phyloP scores from a whole-genome alignment of 2,113 vertebrate species.

The Onychorhynchus coronatus region DNA sequence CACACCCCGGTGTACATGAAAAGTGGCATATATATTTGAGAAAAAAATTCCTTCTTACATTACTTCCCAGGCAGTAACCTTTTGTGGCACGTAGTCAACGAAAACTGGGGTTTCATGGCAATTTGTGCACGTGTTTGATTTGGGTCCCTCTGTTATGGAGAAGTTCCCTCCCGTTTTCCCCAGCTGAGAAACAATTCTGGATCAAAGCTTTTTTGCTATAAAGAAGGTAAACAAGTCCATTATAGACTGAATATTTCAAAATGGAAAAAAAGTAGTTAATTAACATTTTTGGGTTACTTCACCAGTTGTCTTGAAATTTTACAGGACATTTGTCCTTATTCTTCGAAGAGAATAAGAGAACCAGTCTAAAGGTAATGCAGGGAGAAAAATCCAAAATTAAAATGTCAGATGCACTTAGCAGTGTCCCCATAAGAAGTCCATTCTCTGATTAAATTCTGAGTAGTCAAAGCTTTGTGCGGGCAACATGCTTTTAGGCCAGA shows the following conservation, averaged over 20 bases:
- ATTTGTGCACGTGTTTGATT: not conserved
- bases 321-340: not conserved
- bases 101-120: not conserved
- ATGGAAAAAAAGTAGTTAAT: not conserved
- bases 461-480: not conserved
- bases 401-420: not conserved
- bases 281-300: not conserved
- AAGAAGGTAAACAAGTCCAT: not conserved
- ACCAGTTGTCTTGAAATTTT: not conserved
- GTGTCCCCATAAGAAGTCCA: not conserved
- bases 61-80: not conserved
- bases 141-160: not conserved
- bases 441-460: conserved; percentile 17
- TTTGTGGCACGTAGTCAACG: not conserved
- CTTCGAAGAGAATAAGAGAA: not conserved
- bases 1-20: not conserved
- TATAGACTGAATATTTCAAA: not conserved
- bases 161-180: not conserved
- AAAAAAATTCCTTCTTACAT: not conserved
- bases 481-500: conserved; percentile 12
- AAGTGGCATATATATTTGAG: not conserved
- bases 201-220: not conserved
- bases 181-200: not conserved
- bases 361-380: not conserved
- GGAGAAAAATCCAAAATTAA: not conserved